These are phyloP conservation scores for Drosophila truncata DNA, from an alignment of 1,140 invertebrate genomes.

Conservation along the genomic window DNA sequence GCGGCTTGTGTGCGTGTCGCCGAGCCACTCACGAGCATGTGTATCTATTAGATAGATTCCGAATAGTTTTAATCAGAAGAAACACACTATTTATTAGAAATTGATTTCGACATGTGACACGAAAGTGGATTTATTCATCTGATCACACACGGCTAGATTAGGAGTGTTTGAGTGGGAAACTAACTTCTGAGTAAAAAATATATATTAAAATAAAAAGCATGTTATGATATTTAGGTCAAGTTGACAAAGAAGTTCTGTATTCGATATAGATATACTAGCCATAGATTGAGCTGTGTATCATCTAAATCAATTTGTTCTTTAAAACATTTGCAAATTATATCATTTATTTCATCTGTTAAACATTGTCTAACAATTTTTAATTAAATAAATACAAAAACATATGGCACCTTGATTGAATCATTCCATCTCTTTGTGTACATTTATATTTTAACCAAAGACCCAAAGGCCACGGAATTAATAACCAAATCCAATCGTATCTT, in stretches of 20 bases:
- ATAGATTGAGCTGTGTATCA: not conserved
- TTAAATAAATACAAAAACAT: not conserved
- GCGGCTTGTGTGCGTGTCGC: slow-evolving; percentile 43
- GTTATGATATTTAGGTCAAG: not conserved
- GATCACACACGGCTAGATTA: slow-evolving; percentile 32
- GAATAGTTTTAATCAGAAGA: slow-evolving; percentile 57
- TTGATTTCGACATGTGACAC: slow-evolving; percentile 39
- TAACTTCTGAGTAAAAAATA: not conserved
- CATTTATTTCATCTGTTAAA: not conserved
- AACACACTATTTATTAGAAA: slow-evolving; percentile 49
- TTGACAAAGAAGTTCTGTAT: not conserved
- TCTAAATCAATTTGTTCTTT: not conserved
- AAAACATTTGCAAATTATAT: not conserved
- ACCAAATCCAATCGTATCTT: slow-evolving; percentile 27
- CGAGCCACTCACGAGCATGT: slow-evolving; percentile 52
- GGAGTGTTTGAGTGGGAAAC: slow-evolving; percentile 5
- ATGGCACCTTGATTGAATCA: slow-evolving; percentile 4
- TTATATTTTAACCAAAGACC: not conserved
- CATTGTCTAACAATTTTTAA: not conserved
- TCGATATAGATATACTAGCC: not conserved
- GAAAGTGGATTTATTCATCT: slow-evolving; percentile 34
- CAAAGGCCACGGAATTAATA: slow-evolving; percentile 15
- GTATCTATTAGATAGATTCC: slow-evolving; percentile 60
- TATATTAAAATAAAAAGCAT: not conserved
- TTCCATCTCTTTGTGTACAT: not conserved